These are phyloP conservation scores for Montipora capitata DNA, from an alignment of 92 coral and sea anemone genomes.

Conservation along the genomic window DNA sequence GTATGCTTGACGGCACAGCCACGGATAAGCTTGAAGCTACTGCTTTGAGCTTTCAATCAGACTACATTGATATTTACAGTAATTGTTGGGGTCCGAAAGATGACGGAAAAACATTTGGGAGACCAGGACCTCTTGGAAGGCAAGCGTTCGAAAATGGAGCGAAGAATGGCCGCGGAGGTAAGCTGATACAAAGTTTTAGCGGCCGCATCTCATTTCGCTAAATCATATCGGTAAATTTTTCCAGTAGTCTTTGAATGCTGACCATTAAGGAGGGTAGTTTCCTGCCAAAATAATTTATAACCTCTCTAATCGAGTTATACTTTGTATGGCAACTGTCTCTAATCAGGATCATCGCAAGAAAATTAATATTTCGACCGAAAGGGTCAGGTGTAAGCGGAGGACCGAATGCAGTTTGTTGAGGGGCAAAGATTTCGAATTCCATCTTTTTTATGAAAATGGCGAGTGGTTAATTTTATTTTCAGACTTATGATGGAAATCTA, in stretches of 20 bases:
- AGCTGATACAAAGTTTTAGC: not conserved
- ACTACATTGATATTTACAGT: slow-evolving; percentile 95
- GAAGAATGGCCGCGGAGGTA: slow-evolving; percentile 92
- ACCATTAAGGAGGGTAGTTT: not conserved
- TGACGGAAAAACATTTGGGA: slow-evolving; percentile 97
- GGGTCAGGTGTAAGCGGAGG: not conserved
- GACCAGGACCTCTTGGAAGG: slow-evolving; percentile 92
- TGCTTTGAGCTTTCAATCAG: slow-evolving; percentile 85
- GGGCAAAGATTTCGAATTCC: not conserved
- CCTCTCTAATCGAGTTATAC: not conserved
- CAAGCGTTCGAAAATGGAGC: slow-evolving; percentile 91
- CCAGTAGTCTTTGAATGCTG: not conserved
- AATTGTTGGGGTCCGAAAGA: slow-evolving; percentile 99
- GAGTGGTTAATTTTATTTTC: not conserved
- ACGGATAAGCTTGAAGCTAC: slow-evolving; percentile 93
- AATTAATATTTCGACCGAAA: slow-evolving; percentile 8
- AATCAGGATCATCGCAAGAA: not conserved
- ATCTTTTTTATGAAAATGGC: too few species aligned
- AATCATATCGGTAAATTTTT: slow-evolving; percentile 2
- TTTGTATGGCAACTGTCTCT: not conserved
- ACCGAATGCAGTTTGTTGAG: too few species aligned
- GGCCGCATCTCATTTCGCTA: slow-evolving; percentile 2
- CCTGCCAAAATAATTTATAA: not conserved
- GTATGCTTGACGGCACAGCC: slow-evolving; percentile 97
- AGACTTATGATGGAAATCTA: not conserved